Base-by-base conservation (phyloP, 2,113 vertebrate genomes). In the Arizona elegans region DNA sequence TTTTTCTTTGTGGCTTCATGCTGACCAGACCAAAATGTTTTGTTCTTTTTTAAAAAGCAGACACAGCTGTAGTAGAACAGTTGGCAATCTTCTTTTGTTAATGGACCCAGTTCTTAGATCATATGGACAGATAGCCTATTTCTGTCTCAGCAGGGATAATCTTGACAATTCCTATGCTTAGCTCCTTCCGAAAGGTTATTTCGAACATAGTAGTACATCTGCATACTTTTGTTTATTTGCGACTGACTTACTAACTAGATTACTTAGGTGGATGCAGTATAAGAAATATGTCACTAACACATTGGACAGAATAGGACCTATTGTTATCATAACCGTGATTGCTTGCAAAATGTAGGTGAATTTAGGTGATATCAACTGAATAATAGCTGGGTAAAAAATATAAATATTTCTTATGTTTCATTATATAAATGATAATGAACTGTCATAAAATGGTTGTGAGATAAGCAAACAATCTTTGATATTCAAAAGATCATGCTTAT, bases 21-120 rank as follows among this genome's bases (percentile, higher is more conserved):
- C 86, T 91, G 50, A 59, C 86, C 26, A 10, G 8, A 90, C 0
- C 55, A 33, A 13, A 23, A 1, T 89, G 50, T 50, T 50, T 24
- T 88, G 15, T 9, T 9, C 0, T 43, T 89, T 24, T 93, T 58
- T 93, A 59, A 88, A 87, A 95, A 70, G 13, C n/a, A 91, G 56
- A 47, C 94, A 90, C 91, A 96, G 93, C 93, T 97, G 70, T 91
- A 87, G 89, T 53, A 90, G 52, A 94, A 55, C 43, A 38, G 12
- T 94, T 95, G 92, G 59, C 87, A 65, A 93, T 96, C 65, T 96
- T 91, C 3, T 0, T 0, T 5, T 91, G 81, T 85, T 94, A 90
- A 93, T 88, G 89, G 92, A 53, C 86, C n/a, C 15, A 50, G 65
- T 93, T 26, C 33, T 90, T 9, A 47, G 0, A 9, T 81, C 50